These are phyloP conservation scores for Syrista parreyssii DNA, from an alignment of 2,888 invertebrate species.

Conservation along the genomic window DNA sequence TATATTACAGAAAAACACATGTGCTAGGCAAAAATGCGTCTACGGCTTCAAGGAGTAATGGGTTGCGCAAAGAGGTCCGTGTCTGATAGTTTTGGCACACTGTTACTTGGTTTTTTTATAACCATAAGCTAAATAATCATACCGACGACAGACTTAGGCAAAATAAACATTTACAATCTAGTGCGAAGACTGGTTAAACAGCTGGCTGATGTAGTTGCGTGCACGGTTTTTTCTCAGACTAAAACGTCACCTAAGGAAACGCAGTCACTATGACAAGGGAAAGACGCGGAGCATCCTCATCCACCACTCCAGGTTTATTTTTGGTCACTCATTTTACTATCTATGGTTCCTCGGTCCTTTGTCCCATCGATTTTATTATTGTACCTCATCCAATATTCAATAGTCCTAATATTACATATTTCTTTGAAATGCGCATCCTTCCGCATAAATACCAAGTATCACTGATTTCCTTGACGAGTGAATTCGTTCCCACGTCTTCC, in stretches of 20 bases:
- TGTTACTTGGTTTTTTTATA: not conserved
- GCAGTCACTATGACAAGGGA: constrained; percentile 23
- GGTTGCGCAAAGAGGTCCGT: constrained; percentile 11
- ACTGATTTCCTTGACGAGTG: not conserved
- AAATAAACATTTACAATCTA: constrained; percentile 22
- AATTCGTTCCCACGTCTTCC: not conserved
- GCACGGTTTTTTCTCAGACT: constrained; percentile 36
- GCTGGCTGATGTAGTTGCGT: constrained; percentile 24
- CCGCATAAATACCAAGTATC: not conserved
- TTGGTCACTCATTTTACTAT: constrained; percentile 36
- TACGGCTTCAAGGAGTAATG: not conserved
- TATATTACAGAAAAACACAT: too few relatives aligned
- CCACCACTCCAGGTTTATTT: constrained; percentile 42
- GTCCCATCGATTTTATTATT: constrained; percentile 40
- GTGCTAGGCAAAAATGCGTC: too few relatives aligned
- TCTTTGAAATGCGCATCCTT: not conserved
- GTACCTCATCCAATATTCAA: constrained; percentile 50
- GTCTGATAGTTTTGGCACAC: constrained; percentile 4
- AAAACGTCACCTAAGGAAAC: constrained; percentile 18
- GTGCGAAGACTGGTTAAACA: constrained; percentile 13
- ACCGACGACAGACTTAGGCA: constrained; percentile 10
- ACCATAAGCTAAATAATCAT: constrained; percentile 8
- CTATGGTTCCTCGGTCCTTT: constrained; percentile 33
- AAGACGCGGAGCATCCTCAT: constrained; percentile 17
- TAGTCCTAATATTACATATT: not conserved